A percentile compares a stretch with the other conserved stretches of the same genome.
These are phyloP conservation scores for Coccyzus lansbergi DNA, from an alignment of 2,797 vertebrate genomes.

Conservation along the genomic window DNA sequence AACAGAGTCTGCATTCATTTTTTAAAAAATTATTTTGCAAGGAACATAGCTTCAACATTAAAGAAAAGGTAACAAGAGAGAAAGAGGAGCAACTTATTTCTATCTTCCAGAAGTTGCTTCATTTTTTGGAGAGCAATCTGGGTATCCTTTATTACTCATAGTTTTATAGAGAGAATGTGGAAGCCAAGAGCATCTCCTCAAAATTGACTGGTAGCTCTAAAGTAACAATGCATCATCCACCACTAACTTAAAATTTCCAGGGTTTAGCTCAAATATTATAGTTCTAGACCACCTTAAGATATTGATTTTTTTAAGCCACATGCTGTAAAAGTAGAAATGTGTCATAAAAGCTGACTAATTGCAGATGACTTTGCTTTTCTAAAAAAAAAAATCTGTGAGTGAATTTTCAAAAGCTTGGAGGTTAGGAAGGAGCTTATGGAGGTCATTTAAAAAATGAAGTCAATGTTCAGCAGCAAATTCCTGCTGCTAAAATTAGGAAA, in stretches of 20 bases:
- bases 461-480: not conserved
- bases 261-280: not conserved
- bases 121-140: not conserved
- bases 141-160: not conserved
- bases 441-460: not conserved
- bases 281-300: not conserved
- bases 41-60: not conserved
- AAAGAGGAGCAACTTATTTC: not conserved
- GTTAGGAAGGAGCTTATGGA: not conserved
- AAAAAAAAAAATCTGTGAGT: not conserved
- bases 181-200: not conserved
- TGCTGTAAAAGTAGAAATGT: not conserved
- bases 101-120: not conserved
- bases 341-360: not conserved
- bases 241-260: not conserved
- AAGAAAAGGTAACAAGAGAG: not conserved
- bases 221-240: not conserved
- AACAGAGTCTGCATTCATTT: not conserved
- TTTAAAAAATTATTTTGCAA: not conserved
- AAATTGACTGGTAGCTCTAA: not conserved
- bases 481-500: not conserved
- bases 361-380: not conserved
- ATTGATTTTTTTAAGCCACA: fast-evolving
- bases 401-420: not conserved
- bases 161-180: not conserved